Percentiles rank a stretch among this genome's conserved stretches.
phyloP scores from a whole-genome alignment of 2,797 vertebrate genomes.

The Pipistrellus kuhlii region DNA sequence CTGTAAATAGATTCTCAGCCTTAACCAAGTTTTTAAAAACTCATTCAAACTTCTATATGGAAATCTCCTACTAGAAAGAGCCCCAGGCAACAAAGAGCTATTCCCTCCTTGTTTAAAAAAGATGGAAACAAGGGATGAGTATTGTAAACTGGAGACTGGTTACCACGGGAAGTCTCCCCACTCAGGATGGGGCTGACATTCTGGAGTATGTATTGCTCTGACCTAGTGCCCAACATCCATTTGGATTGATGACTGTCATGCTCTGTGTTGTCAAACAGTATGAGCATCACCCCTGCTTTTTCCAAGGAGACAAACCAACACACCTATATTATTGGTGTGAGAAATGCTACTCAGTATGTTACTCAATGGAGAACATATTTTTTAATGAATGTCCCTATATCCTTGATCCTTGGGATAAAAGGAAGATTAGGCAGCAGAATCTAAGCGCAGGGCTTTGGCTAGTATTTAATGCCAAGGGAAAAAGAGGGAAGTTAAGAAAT shows the following conservation, averaged over 20 bases:
- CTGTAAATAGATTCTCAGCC: slow-evolving; percentile 25
- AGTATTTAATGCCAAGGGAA: not conserved
- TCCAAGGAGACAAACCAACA: not conserved
- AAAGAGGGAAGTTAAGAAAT: not conserved
- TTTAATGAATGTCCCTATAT: not conserved
- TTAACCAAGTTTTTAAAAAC: not conserved
- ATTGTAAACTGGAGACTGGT: not conserved
- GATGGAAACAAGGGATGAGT: not conserved
- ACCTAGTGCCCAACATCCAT: not conserved
- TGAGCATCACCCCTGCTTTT: not conserved
- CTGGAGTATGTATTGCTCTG: not conserved
- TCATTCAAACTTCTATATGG: not conserved
- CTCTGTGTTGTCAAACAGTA: not conserved
- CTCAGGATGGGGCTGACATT: not conserved
- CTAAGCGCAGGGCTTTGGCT: not conserved
- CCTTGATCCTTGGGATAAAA: slow-evolving; percentile 10
- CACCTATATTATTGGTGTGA: not conserved
- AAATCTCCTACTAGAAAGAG: slow-evolving; percentile 21
- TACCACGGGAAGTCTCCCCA: not conserved
- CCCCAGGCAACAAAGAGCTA: not conserved
- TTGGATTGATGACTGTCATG: not conserved
- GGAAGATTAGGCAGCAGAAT: not conserved
- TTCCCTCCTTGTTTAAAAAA: not conserved
- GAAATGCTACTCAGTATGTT: not conserved
- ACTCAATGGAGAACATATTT: not conserved